Base-by-base conservation (phyloP, 2,113 vertebrate genomes). In the Rhabdornis inornatus region DNA sequence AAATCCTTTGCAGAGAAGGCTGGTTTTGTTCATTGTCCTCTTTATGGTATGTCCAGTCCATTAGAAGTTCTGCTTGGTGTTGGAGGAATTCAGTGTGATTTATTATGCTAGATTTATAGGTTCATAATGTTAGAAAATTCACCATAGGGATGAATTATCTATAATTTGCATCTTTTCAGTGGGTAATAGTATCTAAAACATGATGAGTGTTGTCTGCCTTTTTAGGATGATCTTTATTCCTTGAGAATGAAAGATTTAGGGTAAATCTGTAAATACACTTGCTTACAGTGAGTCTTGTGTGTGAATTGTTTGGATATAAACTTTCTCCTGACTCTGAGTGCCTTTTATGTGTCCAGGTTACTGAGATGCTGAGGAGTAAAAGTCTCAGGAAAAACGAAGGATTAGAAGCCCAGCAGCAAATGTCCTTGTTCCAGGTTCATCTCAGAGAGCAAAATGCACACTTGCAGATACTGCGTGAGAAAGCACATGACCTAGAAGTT, bases 301-400 rank as follows among this genome's bases (percentile, higher is more conserved):
- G 3, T 31, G 47, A 71, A 11, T 68, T 83, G 52, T 8, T 78
- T 19, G n/a, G 44, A 17, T 47, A 52, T 1, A 49, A 71, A 31
- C 39, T 56, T 74, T 15, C 21, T 81, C 39, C 20, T 85, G 42
- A 94, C 50, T 64, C 10, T 53, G 61, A 40, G 20, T 77, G 20
- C 35, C 37, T 76, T 60, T 93, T 94, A 56, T 78, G 31, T 64
- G 53, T 70, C 31, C 94, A 99, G 98, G 97, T 98, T n/a, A 98
- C 97, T 74, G 95, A 97, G 40, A 96, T 97, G 61, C 91, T 98
- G 65, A 98, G 96, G 49, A 96, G 87, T 88, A 98, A 98, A 97
- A 97, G 84, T 87, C 89, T 96, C 44, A 92, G 91, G 21, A 96
- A 91, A 49, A 61, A 69, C 1, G 96, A 98, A 37, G 47, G 90